phyloP scores from a whole-genome alignment of 2,888 invertebrate species.

The Eulithis prunata region DNA sequence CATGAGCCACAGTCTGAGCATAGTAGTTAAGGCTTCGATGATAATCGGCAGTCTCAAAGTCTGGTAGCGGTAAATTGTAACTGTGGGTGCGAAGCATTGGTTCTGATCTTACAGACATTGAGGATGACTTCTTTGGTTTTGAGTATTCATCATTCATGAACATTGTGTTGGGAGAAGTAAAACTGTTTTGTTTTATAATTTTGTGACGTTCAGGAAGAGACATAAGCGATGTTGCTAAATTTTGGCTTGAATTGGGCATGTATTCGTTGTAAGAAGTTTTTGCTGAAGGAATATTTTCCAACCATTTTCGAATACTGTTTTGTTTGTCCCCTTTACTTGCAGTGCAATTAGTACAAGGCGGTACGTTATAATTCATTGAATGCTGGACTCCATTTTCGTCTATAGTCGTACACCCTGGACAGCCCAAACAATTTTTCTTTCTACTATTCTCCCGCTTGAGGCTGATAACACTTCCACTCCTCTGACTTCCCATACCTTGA shows the following conservation, averaged over 20 bases:
- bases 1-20: slow-evolving; percentile 63
- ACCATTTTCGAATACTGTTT: slow-evolving; percentile 89
- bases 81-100: slow-evolving; percentile 61
- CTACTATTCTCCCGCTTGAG: slow-evolving; percentile 86
- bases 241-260: slow-evolving; percentile 53
- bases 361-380: slow-evolving; percentile 71
- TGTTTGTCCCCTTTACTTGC: slow-evolving; percentile 88
- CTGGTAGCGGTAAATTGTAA: slow-evolving; percentile 74
- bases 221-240: slow-evolving; percentile 65
- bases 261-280: slow-evolving; percentile 67
- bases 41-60: slow-evolving; percentile 59
- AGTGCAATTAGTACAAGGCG: slow-evolving; percentile 82
- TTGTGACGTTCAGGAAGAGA: slow-evolving; percentile 65
- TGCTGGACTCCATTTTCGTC: slow-evolving; percentile 61
- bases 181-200: slow-evolving; percentile 71
- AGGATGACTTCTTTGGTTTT: slow-evolving; percentile 60
- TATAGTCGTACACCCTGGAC: slow-evolving; percentile 85
- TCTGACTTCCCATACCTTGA: slow-evolving; percentile 78
- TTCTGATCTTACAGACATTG: slow-evolving; percentile 76
- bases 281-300: slow-evolving; percentile 87
- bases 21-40: slow-evolving; percentile 55
- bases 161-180: slow-evolving; percentile 60
- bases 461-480: slow-evolving; percentile 82
- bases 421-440: slow-evolving; percentile 86
- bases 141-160: slow-evolving; percentile 58